phyloP scores from a whole-genome alignment of 2,113 vertebrate genomes.

The Furnarius figulus region DNA sequence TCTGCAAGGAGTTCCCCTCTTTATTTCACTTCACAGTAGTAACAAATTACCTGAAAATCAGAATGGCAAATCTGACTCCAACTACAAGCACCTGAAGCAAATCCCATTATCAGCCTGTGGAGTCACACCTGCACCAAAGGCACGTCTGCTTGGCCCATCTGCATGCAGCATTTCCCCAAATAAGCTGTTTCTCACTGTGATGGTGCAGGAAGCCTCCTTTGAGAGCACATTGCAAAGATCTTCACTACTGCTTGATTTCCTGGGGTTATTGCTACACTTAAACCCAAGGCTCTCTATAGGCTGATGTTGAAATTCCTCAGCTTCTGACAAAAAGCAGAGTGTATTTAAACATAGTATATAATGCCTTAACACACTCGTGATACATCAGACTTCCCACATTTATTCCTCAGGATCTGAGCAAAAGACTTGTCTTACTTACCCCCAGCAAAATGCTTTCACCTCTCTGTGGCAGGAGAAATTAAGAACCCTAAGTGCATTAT shows the following conservation, averaged over 20 bases:
- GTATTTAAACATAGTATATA: background rate
- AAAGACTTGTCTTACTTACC: conserved; percentile 13
- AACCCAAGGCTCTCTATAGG: background rate
- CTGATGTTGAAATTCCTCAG: background rate
- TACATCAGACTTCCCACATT: background rate
- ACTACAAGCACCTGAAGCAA: background rate
- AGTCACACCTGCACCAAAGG: conserved; percentile 49
- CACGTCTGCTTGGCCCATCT: conserved; percentile 16
- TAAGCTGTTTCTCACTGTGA: conserved; percentile 19
- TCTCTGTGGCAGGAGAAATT: background rate
- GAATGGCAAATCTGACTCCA: conserved; percentile 23
- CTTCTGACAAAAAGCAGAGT: background rate
- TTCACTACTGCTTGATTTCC: background rate
- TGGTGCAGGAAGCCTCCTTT: background rate
- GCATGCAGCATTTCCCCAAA: conserved; percentile 17
- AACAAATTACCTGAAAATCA: conserved; percentile 21
- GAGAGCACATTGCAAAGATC: background rate
- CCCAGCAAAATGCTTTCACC: conserved; percentile 10
- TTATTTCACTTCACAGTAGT: background rate
- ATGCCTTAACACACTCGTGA: background rate
- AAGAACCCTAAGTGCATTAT: background rate
- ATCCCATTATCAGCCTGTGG: background rate
- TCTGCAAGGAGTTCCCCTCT: background rate
- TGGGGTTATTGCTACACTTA: background rate
- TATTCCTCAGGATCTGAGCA: background rate